Base-by-base conservation (phyloP, 2,888 invertebrate species). In the Patella caerulea region DNA sequence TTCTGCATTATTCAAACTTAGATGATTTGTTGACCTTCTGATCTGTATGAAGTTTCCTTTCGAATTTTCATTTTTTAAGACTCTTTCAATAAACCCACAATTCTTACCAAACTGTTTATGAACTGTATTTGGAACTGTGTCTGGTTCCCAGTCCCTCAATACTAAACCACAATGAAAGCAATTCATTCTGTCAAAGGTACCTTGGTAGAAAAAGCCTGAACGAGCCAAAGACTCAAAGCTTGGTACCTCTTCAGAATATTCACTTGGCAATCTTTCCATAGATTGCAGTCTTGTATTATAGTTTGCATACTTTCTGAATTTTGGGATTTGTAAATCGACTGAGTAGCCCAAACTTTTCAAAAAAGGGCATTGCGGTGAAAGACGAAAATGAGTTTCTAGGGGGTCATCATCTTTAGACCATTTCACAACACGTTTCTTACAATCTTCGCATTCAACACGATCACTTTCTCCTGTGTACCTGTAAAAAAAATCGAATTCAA, bases 361-460 rank as follows among this genome's bases (percentile, higher is more conserved):
- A 19, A 19, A 65, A 15, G 15, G 17, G 3, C 65, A 65, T 17
- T 65, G n/a, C 19, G 65, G 65, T 65, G 65, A n/a, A 19, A 65
- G n/a, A 15, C 65, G 65, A 15, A 65, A 65, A 65, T 65, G 65
- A n/a, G 65, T 65, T 65, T 65, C 65, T 65, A 65, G n/a, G 24
- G 76, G 76, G 19, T 76, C 71, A 45, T 76, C 76, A 15, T 56
- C 71, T 17, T n/a, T 24, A 19, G 34, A 24, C 76, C 76, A 76
- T 71, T 76, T 71, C 29, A 56, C 71, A 14, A 76, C 5, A 34
- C 70, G 53, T 24, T 55, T 71, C 45, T 24, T n/a, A 56, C 76
- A 76, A 55, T 56, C 54, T n/a, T 71, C 76, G 19, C 76, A 76
- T 34, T 59, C 71, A 71, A 76, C 76, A 17, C 76, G 53, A 59